Percentiles rank a stretch among this genome's conserved stretches.
Conservation (phyloP, 2,113 vertebrate genomes). For the Cryptotis parvus region DNA sequence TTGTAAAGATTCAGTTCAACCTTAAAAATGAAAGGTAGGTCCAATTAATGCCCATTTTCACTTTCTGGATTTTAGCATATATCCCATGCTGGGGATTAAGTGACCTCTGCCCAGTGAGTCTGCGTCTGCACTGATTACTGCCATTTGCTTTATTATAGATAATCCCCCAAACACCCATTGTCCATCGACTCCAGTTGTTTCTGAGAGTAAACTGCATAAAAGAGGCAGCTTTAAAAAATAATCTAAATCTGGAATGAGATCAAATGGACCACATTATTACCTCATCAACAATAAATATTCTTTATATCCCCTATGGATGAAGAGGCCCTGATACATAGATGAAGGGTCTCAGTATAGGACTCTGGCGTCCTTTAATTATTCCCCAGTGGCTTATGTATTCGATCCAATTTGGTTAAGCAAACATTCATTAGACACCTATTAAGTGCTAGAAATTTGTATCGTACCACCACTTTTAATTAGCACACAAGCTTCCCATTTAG, state of each 20-base stretch:
- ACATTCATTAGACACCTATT: background rate
- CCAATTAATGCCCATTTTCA: constrained; percentile 4
- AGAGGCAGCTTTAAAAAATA: constrained; percentile 54
- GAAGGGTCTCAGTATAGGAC: background rate
- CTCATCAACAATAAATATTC: constrained; percentile 43
- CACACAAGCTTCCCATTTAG: background rate
- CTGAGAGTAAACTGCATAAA: constrained; percentile 57
- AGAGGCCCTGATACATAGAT: background rate
- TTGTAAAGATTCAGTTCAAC: background rate
- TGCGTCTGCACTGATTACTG: constrained; percentile 39
- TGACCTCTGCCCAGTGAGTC: background rate
- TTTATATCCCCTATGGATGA: background rate
- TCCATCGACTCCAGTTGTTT: constrained; percentile 50
- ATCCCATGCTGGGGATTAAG: background rate
- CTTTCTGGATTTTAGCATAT: background rate
- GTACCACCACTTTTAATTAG: background rate
- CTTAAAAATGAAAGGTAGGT: constrained; percentile 51
- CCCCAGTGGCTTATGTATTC: background rate
- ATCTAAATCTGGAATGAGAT: constrained; percentile 58
- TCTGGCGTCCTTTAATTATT: background rate
- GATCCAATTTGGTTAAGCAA: background rate
- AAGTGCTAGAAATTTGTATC: background rate
- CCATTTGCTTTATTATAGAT: constrained; percentile 32
- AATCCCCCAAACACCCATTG: constrained; percentile 58
- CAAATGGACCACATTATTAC: constrained; percentile 7